Base-by-base conservation (phyloP, 2,888 invertebrate genomes). In the Halictus ligatus region DNA sequence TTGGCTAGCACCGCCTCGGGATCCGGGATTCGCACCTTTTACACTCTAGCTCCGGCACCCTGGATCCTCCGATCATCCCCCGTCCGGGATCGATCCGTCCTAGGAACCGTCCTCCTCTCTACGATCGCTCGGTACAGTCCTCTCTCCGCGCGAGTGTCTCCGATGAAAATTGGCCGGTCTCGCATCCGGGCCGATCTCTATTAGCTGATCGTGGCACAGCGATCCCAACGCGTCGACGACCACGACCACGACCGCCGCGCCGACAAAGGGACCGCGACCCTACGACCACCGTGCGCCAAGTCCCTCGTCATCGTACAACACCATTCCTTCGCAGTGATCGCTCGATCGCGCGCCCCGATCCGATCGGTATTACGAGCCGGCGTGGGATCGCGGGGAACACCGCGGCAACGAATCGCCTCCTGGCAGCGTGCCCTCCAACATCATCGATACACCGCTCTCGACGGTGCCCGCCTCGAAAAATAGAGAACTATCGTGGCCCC, bases 371-470 rank as follows among this genome's bases (percentile, higher is more conserved):
- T 88, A 78, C 50, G 81, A 87, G 75, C 75, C 72, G 46, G 25
- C 86, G 74, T 83, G 86, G 83, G 78, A 75, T 86, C 74, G 88
- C 91, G 85, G 29, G 25, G 64, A 88, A 90, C 89, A 91, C 88
- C 88, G 78, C 84, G 86, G 72, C 89, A 90, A 88, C 91, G 92
- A 92, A 92, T 91, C 83, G 80, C 78, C 78, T 88, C 75, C 86
- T 86, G 91, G 89, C 90, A 91, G 73, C 80, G 80, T 92, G 92
- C 91, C 93, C 83, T 92, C 87, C 90, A 92, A 81, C 94, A 94
- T 92, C 90, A 89, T 92, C 92, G 91, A 93, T 82, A 88, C 83
- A 13, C 71, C 35, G 35, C 80, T 78, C 80, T 78, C 75, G 21
- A 67, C 73, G 60, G 40, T 87, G 50, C 80, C 40, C 64, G 82